Conservation (phyloP, 2,888 invertebrate species). For the Monochamus alternatus region DNA sequence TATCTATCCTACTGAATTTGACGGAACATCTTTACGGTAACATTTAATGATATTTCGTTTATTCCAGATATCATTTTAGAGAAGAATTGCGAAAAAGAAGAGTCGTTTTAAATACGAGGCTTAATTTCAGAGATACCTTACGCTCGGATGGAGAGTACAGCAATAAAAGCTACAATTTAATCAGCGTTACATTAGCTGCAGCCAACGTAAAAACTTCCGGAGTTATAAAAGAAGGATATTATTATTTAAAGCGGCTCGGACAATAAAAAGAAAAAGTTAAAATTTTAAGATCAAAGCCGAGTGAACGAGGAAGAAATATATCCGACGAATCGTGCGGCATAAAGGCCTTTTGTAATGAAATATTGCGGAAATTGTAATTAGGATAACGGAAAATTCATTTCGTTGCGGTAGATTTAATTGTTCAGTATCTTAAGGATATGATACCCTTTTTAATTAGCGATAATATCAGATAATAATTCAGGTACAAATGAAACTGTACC, state of each 20-base stretch:
- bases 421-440: neutral
- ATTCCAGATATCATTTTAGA: too few species aligned
- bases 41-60: too few species aligned
- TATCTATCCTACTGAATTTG: too few species aligned
- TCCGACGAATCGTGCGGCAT: neutral
- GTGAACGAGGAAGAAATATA: neutral
- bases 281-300: conserved; percentile 9
- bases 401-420: neutral
- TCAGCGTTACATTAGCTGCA: conserved; percentile 19
- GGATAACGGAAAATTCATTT: neutral
- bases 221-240: neutral
- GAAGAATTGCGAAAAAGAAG: neutral
- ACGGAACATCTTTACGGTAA: too few species aligned
- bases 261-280: conserved; percentile 7
- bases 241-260: neutral
- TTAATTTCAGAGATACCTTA: neutral
- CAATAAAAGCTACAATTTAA: conserved; percentile 11
- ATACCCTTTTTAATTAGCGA: neutral
- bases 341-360: neutral
- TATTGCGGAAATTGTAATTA: conserved; percentile 3
- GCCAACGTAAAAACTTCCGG: conserved; percentile 7
- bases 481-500: too few species aligned
- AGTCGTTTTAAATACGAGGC: neutral
- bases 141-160: neutral
- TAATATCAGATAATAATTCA: too few species aligned